Evolutionary conservation across 2,113 vertebrate species (phyloP).

Genomic region (Spilogale gracilis): DNA sequence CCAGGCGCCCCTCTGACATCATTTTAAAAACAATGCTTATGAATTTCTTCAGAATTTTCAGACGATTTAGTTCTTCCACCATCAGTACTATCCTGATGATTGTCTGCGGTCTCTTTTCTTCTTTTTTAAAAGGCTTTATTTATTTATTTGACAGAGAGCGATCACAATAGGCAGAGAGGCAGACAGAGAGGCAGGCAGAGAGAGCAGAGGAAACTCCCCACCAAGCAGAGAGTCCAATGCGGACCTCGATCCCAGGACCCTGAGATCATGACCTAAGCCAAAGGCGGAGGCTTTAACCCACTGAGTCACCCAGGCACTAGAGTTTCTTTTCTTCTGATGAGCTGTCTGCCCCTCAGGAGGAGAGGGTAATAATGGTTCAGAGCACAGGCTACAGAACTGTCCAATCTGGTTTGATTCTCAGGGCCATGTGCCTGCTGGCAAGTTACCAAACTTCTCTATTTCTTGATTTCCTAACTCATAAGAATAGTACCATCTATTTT

Average conservation of each 20-base stretch:
- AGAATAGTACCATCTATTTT: background rate
- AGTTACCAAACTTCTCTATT: background rate
- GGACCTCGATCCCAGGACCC: no score
- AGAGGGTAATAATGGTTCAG: background rate
- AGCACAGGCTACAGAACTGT: background rate
- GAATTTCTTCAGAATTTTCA: background rate
- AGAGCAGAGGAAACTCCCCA: no score
- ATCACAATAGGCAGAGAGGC: no score
- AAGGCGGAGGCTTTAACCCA: no score
- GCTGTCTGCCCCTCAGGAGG: background rate
- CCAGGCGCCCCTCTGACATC: background rate
- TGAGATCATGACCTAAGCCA: no score
- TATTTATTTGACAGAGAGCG: no score
- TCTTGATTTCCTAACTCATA: background rate
- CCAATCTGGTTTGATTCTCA: no score
- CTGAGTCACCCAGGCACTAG: no score
- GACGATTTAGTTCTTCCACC: background rate
- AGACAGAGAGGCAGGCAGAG: no score
- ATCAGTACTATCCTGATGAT: background rate
- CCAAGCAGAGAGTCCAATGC: no score
- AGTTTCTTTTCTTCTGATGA: background rate
- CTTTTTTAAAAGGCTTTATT: background rate
- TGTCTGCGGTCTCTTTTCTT: fast-evolving
- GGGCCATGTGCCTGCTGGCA: fast-evolving
- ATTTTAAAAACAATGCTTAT: background rate